Percentiles rank a stretch among this genome's conserved stretches.
Conservation (phyloP, 1,140 invertebrate species). For the Zaprionus camerounensis region DNA sequence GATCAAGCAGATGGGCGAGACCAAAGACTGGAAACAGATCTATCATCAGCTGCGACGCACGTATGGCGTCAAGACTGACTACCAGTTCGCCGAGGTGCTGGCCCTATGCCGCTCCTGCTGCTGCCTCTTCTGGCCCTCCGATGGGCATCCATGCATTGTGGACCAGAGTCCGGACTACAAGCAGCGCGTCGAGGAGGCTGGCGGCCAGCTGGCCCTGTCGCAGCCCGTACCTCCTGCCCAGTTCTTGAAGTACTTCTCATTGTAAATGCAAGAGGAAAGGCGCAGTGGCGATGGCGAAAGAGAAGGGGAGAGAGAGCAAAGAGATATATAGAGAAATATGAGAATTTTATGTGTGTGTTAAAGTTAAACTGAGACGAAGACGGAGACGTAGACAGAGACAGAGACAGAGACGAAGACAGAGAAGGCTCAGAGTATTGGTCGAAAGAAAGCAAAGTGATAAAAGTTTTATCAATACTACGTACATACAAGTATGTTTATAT, state of each 20-base stretch:
- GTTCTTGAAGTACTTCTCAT: slow-evolving; percentile 96
- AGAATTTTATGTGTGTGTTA: slow-evolving; percentile 7
- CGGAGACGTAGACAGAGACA: slow-evolving; percentile 44
- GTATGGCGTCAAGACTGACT: slow-evolving; percentile 95
- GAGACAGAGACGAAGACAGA: slow-evolving; percentile 55
- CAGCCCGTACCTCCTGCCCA: slow-evolving; percentile 94
- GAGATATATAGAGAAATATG: slow-evolving; percentile 32
- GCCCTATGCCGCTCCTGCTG: slow-evolving; percentile 97
- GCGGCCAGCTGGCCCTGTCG: slow-evolving; percentile 91
- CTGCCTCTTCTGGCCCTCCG: slow-evolving; percentile 97
- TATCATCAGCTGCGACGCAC: slow-evolving; percentile 91
- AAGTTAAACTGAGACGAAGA: slow-evolving; percentile 1
- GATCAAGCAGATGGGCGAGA: slow-evolving; percentile 84
- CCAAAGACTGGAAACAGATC: slow-evolving; percentile 88
- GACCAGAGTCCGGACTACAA: slow-evolving; percentile 92
- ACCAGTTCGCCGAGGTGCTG: slow-evolving; percentile 95
- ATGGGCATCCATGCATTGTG: slow-evolving; percentile 95
- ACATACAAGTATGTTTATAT: slow-evolving; percentile 33
- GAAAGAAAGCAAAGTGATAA: slow-evolving; percentile 76
- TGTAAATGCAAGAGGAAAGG: slow-evolving; percentile 85
- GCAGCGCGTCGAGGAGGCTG: slow-evolving; percentile 91
- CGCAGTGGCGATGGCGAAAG: neutral
- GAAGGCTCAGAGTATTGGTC: slow-evolving; percentile 10
- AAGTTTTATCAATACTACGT: slow-evolving; percentile 47
- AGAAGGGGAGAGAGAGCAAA: slow-evolving; percentile 39